A percentile compares a stretch with the other conserved stretches of the same genome.
These are phyloP conservation scores for Patella caerulea DNA, from an alignment of 2,888 invertebrate genomes.

Conservation along the genomic window DNA sequence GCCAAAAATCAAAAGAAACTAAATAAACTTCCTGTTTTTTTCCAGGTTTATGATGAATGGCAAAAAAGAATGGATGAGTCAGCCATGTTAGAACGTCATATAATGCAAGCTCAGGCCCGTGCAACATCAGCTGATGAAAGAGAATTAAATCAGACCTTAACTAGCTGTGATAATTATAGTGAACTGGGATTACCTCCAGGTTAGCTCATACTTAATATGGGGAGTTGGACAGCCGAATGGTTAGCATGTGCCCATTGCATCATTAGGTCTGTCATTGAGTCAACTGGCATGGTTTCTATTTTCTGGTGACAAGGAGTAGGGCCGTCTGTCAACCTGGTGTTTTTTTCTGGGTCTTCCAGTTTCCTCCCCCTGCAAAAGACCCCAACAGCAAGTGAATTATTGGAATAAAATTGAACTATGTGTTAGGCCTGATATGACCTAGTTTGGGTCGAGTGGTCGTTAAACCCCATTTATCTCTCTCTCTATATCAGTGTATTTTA, in stretches of 20 bases:
- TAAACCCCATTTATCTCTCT: background rate
- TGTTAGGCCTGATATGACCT: no score
- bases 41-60: constrained; percentile 66
- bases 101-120: constrained; percentile 70
- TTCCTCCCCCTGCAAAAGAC: no score
- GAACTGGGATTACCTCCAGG: constrained; percentile 68
- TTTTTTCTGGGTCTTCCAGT: no score
- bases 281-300: no score
- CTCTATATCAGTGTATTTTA: background rate
- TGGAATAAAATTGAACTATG: no score
- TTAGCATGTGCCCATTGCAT: background rate
- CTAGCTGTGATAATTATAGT: constrained; percentile 56
- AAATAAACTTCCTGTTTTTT: no score
- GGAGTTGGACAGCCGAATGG: no score
- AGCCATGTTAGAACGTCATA: constrained; percentile 69
- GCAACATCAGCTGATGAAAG: constrained; percentile 70
- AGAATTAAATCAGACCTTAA: constrained; percentile 55
- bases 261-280: background rate
- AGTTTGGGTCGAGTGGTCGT: no score
- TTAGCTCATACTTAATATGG: constrained; percentile 28
- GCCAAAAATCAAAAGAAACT: no score
- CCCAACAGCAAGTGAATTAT: no score
- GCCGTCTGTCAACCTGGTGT: no score
- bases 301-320: no score
- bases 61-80: constrained; percentile 68